These are phyloP conservation scores for Xanthostigma xanthostigma DNA, from an alignment of 2,888 invertebrate species.

Conservation along the genomic window DNA sequence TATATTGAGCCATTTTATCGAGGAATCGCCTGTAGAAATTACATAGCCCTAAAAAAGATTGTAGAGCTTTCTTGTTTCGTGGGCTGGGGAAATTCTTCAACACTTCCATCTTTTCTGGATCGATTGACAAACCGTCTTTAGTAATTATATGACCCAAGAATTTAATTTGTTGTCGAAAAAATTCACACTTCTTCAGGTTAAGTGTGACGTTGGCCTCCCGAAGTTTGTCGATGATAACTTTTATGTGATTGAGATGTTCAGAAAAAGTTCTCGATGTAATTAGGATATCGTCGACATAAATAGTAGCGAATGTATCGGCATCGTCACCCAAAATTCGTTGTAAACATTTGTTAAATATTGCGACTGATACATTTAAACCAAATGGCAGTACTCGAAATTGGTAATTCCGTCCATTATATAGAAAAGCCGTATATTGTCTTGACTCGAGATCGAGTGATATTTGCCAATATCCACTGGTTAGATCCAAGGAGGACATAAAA, in stretches of 20 bases:
- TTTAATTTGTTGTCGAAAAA: background rate
- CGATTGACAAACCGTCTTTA: background rate
- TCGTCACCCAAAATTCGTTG: background rate
- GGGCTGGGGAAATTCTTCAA: conserved; percentile 4
- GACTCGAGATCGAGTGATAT: background rate
- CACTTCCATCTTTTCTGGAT: background rate
- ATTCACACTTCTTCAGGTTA: conserved; percentile 1
- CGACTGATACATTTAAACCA: conserved; percentile 3
- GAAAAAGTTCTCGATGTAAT: background rate
- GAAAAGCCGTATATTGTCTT: conserved; percentile 4
- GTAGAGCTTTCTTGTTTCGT: conserved; percentile 2
- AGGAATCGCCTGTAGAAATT: conserved; percentile 8
- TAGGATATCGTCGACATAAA: conserved; percentile 3
- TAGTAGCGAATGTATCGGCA: background rate
- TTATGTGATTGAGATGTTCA: conserved; percentile 1
- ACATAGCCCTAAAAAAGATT: conserved; percentile 6
- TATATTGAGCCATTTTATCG: background rate
- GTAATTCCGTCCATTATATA: conserved; percentile 2
- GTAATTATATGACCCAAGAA: conserved; percentile 2
- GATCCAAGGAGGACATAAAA: conserved; percentile 1
- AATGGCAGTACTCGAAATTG: conserved; percentile 5
- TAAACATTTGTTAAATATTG: background rate
- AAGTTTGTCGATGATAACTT: background rate
- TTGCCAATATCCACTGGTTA: conserved; percentile 6
- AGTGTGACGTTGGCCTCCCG: background rate